Conservation (phyloP, 2,797 vertebrate genomes). For the Sternotherus odoratus region DNA sequence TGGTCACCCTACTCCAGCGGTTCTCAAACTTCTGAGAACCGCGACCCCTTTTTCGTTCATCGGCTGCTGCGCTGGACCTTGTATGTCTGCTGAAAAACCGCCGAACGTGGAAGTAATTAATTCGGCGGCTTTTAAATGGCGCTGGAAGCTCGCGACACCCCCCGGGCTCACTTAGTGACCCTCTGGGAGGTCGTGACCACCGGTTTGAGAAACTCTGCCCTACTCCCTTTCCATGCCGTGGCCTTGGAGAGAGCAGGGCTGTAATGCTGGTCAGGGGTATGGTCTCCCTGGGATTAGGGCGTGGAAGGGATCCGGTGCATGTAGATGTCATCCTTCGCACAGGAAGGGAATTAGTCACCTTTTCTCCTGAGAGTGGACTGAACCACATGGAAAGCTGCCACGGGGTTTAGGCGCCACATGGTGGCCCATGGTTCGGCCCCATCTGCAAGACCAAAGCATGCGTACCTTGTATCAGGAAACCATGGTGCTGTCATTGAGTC, state of each 20-base stretch:
- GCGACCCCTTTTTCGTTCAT: too few relatives aligned
- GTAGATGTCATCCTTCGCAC: background rate
- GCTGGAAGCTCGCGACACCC: too few relatives aligned
- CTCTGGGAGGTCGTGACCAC: too few relatives aligned
- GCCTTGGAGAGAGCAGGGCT: accelerated
- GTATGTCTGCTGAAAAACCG: too few relatives aligned
- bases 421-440: background rate
- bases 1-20: too few relatives aligned
- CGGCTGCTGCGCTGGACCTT: too few relatives aligned
- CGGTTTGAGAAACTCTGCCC: too few relatives aligned
- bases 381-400: background rate
- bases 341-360: background rate
- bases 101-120: too few relatives aligned
- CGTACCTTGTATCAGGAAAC: background rate
- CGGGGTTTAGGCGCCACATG: background rate
- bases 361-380: background rate
- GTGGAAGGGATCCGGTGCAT: background rate
- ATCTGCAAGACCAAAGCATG: background rate
- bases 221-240: background rate
- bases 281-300: background rate
- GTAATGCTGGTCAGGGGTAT: background rate
- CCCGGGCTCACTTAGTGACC: too few relatives aligned
- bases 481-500: background rate
- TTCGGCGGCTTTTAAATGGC: too few relatives aligned
- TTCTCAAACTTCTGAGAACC: too few relatives aligned